A percentile compares a stretch with the other conserved stretches of the same genome.
Evolutionary conservation across 2,113 vertebrate genomes (phyloP).

Genomic region (Pedetes capensis): DNA sequence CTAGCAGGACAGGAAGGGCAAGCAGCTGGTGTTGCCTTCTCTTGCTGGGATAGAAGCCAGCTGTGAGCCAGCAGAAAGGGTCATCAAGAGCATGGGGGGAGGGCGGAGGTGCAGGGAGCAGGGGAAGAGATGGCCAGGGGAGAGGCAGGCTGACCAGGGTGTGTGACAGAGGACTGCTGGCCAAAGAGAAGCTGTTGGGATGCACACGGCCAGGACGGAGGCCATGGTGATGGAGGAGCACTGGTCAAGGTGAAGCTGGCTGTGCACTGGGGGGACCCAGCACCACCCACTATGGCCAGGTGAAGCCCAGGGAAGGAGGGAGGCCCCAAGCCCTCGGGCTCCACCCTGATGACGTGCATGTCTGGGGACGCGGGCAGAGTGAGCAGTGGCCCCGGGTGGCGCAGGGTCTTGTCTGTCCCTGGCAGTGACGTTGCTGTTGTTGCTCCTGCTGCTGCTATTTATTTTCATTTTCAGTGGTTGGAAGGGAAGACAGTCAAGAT

Average conservation of each 20-base stretch:
- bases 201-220: too few species aligned
- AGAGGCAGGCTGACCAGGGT: neutral
- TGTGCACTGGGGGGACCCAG: neutral
- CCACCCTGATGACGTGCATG: too few species aligned
- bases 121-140: too few species aligned
- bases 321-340: neutral
- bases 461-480: neutral
- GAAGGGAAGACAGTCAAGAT: neutral
- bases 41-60: too few species aligned
- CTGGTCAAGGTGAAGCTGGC: neutral
- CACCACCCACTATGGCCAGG: too few species aligned
- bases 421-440: neutral
- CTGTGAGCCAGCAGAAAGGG: neutral
- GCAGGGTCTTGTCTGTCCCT: neutral
- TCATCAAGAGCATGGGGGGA: neutral
- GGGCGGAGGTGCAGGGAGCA: too few species aligned
- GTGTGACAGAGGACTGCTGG: neutral
- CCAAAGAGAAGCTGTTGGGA: too few species aligned
- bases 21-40: too few species aligned
- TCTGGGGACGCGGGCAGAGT: too few species aligned
- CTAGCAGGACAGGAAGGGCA: neutral
- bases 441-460: neutral
- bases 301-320: too few species aligned
- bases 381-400: too few species aligned
- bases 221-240: accelerated